Base-by-base conservation (phyloP, 2,113 vertebrate genomes). In the Saguinus midas region DNA sequence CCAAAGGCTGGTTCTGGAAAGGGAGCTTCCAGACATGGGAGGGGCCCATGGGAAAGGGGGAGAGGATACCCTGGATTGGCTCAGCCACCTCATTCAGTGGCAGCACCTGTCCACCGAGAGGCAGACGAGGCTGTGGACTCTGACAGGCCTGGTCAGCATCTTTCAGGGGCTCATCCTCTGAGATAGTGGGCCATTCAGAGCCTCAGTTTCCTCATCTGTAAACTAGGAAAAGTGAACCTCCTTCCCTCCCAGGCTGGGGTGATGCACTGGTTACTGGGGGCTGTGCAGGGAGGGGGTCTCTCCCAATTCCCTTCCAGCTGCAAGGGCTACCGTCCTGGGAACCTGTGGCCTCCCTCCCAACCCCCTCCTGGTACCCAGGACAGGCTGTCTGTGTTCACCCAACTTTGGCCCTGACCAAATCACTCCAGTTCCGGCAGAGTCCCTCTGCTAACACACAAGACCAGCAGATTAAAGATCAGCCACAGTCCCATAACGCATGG, bases 111-210 rank as follows among this genome's bases (percentile, higher is more conserved):
- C 61, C 32, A 35, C 73, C 4, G 2, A 9, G n/a, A 25, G 55
- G n/a, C 95, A 14, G 40, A 12, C 0, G 8, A 21, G 11, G 20
- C 10, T 16, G 18, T 32, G 13, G 55, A 12, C 32, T 18, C 4
- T 0, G 6, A 29, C 32, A 35, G 0, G 43, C 40, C 25, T 23
- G 23, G 35, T 0, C 11, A 5, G 35, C 5, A 1, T 21, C 89
- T 13, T 43, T 32, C 11, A 1, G 58, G 37, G n/a, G 14, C 8
- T 55, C 29, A 0, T 35, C 18, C 48, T 57, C 55, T 1, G 37
- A 32, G 55, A 4, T 48, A 0, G 0, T 2, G 13, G 40, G 13
- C 11, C 58, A 1, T 0, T 16, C 3, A 13, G 35, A 83, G 13
- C 32, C 68, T 50, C 32, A 0, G 32, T 13, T 25, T 78, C 73